Percentiles rank a stretch among this genome's conserved stretches.
Conservation (phyloP, 2,113 vertebrate species). For the Columba livia region DNA sequence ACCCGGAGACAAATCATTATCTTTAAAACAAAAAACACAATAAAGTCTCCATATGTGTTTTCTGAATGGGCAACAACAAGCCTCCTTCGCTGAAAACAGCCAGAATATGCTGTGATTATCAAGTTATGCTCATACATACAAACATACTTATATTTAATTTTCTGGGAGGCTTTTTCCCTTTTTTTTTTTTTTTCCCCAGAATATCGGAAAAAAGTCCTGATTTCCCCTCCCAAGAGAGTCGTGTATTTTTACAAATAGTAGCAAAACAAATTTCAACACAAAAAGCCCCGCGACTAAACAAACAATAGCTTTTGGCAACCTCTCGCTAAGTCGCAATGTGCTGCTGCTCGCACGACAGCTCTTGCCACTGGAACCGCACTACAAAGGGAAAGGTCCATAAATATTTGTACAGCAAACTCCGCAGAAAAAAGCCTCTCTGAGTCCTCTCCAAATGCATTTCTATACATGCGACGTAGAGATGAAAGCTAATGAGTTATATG, state of each 20-base stretch:
- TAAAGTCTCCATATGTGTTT: conserved; percentile 5
- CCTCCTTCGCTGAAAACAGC: neutral
- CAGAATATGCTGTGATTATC: neutral
- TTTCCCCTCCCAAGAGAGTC: conserved; percentile 22
- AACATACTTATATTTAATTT: conserved; percentile 14
- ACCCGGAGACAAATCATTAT: conserved; percentile 67
- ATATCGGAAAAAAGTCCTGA: neutral
- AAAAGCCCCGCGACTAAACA: conserved; percentile 51
- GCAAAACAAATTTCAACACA: conserved; percentile 53
- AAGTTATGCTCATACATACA: conserved; percentile 40
- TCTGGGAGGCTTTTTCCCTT: neutral
- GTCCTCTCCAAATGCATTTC: conserved; percentile 46
- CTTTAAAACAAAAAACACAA: conserved; percentile 50
- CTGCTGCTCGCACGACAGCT: neutral
- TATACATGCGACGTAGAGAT: conserved; percentile 38
- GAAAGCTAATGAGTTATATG: conserved; percentile 61
- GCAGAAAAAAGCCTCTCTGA: conserved; percentile 36
- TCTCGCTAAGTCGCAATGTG: conserved; percentile 36
- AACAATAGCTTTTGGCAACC: conserved; percentile 64
- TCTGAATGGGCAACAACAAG: conserved; percentile 17
- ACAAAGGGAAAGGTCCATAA: conserved; percentile 68
- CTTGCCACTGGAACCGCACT: conserved; percentile 31
- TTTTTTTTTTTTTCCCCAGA: neutral
- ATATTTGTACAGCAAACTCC: conserved; percentile 74
- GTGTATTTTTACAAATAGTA: conserved; percentile 7